These are phyloP conservation scores for Cheilosia variabilis DNA, from an alignment of 2,888 invertebrate species.

Conservation along the genomic window DNA sequence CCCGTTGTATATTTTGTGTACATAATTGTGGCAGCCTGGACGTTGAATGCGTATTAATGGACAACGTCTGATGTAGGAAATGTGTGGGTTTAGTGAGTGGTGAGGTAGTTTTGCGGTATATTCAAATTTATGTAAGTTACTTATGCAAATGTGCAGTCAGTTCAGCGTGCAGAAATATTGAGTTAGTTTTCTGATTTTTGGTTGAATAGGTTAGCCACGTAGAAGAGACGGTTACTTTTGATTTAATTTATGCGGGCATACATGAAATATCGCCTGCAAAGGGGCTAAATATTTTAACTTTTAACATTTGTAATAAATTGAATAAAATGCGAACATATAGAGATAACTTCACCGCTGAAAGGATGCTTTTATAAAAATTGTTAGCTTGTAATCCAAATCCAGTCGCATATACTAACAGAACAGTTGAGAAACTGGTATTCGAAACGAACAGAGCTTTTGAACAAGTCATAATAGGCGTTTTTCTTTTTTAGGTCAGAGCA, in stretches of 20 bases:
- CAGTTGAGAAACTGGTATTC: no score
- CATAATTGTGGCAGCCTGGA: slow-evolving; percentile 3
- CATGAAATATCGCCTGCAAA: no score
- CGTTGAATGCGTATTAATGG: slow-evolving; percentile 52
- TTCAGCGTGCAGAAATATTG: slow-evolving; percentile 5
- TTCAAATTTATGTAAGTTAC: slow-evolving; percentile 7
- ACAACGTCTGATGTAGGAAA: slow-evolving; percentile 17
- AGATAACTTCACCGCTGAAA: no score
- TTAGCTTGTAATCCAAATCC: no score
- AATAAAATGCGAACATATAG: no score
- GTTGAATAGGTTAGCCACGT: slow-evolving; percentile 7
- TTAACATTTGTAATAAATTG: no score
- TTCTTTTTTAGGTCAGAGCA: no score
- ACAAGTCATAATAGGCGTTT: no score
- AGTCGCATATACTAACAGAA: no score
- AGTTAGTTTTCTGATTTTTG: slow-evolving; percentile 27
- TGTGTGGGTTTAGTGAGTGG: slow-evolving; percentile 7
- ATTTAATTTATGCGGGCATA: background rate
- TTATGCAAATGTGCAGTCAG: background rate
- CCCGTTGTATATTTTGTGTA: slow-evolving; percentile 31
- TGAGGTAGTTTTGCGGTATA: slow-evolving; percentile 21
- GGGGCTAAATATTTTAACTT: no score
- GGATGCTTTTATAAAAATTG: no score
- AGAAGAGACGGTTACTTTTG: background rate
- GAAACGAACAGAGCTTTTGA: no score